phyloP scores from a whole-genome alignment of 1,140 invertebrate species.

The Schlechtendalia chinensis region DNA sequence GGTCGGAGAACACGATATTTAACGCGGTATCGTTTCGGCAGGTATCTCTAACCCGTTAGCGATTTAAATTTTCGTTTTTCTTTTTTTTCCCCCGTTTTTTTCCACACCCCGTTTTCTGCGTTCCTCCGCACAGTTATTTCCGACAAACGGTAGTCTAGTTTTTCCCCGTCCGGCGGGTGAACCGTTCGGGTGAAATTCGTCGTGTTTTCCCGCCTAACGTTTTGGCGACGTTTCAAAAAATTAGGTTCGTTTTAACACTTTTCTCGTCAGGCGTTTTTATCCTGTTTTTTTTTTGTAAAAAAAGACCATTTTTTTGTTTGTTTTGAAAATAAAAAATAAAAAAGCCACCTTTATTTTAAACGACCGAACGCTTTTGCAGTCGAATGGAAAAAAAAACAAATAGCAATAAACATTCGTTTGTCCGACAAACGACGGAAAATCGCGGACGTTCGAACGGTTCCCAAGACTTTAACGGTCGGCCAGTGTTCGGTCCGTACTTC shows the following conservation, averaged over 20 bases:
- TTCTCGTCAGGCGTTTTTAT: constrained; percentile 26
- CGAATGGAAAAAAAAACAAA: neutral
- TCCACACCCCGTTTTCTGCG: neutral
- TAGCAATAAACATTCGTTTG: too few relatives aligned
- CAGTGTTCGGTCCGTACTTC: too few relatives aligned
- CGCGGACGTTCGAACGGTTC: too few relatives aligned
- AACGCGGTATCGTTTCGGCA: neutral
- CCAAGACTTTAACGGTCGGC: too few relatives aligned
- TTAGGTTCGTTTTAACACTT: constrained; percentile 47
- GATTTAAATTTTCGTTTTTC: constrained; percentile 28
- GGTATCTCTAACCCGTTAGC: neutral
- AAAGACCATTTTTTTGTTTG: neutral
- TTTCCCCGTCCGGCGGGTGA: neutral
- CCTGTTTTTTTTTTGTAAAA: neutral
- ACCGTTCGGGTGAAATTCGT: constrained; percentile 26
- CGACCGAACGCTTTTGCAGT: neutral
- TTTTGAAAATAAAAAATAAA: constrained; percentile 10
- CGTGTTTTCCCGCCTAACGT: constrained; percentile 24
- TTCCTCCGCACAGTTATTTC: neutral
- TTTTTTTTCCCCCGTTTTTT: neutral
- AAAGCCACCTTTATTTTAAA: constrained; percentile 8
- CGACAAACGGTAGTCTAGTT: neutral
- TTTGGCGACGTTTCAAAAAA: constrained; percentile 36
- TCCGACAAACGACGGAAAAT: too few relatives aligned
- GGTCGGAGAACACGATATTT: constrained; percentile 34